Conservation (phyloP, 2,888 invertebrate genomes). For the Tupiocoris notatus region DNA sequence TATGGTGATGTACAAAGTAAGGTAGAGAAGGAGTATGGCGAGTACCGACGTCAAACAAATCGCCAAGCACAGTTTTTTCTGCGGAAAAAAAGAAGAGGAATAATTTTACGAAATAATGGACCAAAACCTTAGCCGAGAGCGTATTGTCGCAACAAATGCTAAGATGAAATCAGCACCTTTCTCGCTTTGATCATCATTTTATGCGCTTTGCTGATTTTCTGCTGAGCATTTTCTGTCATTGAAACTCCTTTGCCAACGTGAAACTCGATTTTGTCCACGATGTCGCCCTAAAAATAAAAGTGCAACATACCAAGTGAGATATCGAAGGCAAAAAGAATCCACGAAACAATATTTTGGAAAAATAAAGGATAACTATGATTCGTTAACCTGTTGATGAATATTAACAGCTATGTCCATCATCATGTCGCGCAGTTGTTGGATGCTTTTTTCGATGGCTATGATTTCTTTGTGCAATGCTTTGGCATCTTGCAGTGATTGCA, state of each 20-base stretch:
- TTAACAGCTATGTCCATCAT: conserved; percentile 47
- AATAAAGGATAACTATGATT: too few species aligned
- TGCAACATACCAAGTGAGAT: too few species aligned
- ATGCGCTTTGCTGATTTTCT: conserved; percentile 46
- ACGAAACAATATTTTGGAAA: too few species aligned
- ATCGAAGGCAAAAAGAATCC: too few species aligned
- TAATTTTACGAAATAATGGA: background rate
- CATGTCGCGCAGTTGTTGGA: conserved; percentile 46
- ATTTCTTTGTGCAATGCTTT: conserved; percentile 46
- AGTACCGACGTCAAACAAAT: conserved; percentile 38
- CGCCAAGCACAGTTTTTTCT: conserved; percentile 44
- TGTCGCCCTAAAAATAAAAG: conserved; percentile 45
- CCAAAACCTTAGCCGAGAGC: background rate
- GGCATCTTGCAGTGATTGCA: conserved; percentile 46
- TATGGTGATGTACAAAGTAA: conserved; percentile 9
- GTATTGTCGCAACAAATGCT: background rate
- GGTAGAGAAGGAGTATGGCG: conserved; percentile 31
- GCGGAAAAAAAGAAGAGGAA: conserved; percentile 34
- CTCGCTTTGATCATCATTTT: conserved; percentile 45
- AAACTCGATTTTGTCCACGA: conserved; percentile 48
- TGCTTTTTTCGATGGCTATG: conserved; percentile 46
- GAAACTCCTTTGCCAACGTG: conserved; percentile 46
- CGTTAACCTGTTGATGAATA: conserved; percentile 48
- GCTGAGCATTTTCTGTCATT: conserved; percentile 43
- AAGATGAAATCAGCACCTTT: conserved; percentile 43